Evolutionary conservation across 2,113 vertebrate species (phyloP).

Genomic region (Callopanchax toddi): DNA sequence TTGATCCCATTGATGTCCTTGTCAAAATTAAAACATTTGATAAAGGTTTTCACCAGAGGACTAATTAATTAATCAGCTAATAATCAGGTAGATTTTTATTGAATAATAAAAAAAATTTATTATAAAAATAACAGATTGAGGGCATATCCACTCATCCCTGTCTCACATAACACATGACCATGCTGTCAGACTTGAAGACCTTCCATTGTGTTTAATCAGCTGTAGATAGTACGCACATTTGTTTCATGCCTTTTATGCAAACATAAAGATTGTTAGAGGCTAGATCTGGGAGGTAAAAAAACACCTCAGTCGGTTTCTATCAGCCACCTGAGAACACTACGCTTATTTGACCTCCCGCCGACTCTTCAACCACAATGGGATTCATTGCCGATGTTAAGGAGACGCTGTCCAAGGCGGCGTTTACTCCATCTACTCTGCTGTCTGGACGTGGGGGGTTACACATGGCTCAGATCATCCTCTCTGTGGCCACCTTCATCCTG

Average conservation of each 20-base stretch:
- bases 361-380: constrained; percentile 45
- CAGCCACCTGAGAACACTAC: constrained; percentile 1
- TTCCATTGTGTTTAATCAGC: neutral
- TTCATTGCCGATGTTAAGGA: constrained; percentile 37
- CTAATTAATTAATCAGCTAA: too few relatives aligned
- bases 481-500: constrained; percentile 58
- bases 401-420: constrained; percentile 51
- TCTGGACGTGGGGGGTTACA: constrained; percentile 58
- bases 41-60: too few relatives aligned
- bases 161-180: neutral
- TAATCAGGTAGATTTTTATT: too few relatives aligned
- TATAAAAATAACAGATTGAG: too few relatives aligned
- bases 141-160: too few relatives aligned
- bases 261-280: constrained; percentile 10
- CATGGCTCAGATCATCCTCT: constrained; percentile 66
- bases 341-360: neutral
- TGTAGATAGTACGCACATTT: neutral
- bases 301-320: neutral
- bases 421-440: constrained; percentile 48
- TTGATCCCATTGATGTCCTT: too few relatives aligned
- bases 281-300: neutral
- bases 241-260: constrained; percentile 49
- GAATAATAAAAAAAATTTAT: too few relatives aligned
- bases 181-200: neutral
- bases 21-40: too few relatives aligned